Conservation (phyloP, 2,797 vertebrate species). For the Rhinichthys osculus region DNA sequence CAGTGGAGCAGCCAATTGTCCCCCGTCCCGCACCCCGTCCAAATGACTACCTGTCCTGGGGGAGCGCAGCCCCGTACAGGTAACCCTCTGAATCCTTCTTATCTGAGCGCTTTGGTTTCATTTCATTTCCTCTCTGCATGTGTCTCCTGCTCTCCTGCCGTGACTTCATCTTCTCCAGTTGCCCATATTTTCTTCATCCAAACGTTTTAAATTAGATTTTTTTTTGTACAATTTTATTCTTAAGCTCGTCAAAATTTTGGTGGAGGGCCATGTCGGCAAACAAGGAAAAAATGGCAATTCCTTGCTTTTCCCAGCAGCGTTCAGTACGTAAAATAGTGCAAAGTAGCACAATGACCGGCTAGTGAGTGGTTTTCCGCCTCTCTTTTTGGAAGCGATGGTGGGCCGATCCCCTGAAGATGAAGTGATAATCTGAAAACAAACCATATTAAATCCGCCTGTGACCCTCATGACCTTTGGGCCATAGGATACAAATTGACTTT, state of each 20-base stretch:
- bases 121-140: constrained; percentile 71
- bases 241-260: not conserved
- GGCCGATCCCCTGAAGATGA: constrained; percentile 63
- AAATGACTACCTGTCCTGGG: constrained; percentile 98
- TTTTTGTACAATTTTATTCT: not conserved
- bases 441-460: constrained; percentile 72
- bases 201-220: not conserved
- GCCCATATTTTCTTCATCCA: constrained; percentile 1
- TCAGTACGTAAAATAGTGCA: not conserved
- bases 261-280: not conserved
- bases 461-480: constrained; percentile 68
- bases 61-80: constrained; percentile 94
- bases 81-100: constrained; percentile 68
- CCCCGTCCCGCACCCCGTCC: constrained; percentile 93
- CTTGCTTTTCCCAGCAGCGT: not conserved
- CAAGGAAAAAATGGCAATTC: not conserved
- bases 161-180: constrained; percentile 9
- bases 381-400: constrained; percentile 44
- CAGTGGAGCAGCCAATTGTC: constrained; percentile 97
- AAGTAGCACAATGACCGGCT: not conserved
- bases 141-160: constrained; percentile 2
- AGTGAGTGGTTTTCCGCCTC: not conserved
- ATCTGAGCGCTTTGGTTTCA: constrained; percentile 61
- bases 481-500: constrained; percentile 65
- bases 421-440: constrained; percentile 82